Evolutionary conservation across 2,113 vertebrate genomes (phyloP).

Genomic region (Chrysochloris asiatica): DNA sequence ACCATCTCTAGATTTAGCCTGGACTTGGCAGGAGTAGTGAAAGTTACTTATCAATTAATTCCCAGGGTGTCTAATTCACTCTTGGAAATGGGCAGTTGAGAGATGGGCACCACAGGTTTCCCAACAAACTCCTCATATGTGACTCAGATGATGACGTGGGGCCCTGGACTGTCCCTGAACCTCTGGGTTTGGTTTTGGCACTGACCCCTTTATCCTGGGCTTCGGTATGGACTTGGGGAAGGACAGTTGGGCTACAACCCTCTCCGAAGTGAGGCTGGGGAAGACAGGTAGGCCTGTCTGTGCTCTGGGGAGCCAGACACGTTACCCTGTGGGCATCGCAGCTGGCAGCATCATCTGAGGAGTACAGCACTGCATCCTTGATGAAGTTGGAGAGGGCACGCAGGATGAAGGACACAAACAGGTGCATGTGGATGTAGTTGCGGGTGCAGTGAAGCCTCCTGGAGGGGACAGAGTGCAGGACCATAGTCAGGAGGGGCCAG

Average conservation of each 20-base stretch:
- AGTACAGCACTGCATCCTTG: conserved; percentile 91
- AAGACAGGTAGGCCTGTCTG: not conserved
- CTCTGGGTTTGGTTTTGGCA: not conserved
- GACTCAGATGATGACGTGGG: not conserved
- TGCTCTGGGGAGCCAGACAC: not conserved
- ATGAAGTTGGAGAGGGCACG: conserved; percentile 94
- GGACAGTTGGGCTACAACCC: too few relatives aligned
- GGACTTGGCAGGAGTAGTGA: not conserved
- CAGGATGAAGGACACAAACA: conserved; percentile 95
- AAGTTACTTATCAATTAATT: not conserved
- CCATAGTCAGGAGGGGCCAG: not conserved
- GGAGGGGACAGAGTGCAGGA: conserved; percentile 34
- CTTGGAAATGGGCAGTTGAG: not conserved
- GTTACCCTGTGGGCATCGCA: conserved; percentile 87
- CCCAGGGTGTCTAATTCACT: not conserved
- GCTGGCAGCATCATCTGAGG: conserved; percentile 84
- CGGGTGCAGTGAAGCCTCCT: conserved; percentile 95
- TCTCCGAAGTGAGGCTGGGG: not conserved
- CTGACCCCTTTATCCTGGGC: not conserved
- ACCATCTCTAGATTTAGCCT: not conserved
- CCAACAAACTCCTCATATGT: not conserved
- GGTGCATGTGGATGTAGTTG: conserved; percentile 97
- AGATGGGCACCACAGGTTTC: not conserved
- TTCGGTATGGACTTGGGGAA: too few relatives aligned
- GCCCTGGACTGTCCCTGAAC: not conserved